Conservation (phyloP, 2,113 vertebrate genomes). For the Aspidoscelis tigris region DNA sequence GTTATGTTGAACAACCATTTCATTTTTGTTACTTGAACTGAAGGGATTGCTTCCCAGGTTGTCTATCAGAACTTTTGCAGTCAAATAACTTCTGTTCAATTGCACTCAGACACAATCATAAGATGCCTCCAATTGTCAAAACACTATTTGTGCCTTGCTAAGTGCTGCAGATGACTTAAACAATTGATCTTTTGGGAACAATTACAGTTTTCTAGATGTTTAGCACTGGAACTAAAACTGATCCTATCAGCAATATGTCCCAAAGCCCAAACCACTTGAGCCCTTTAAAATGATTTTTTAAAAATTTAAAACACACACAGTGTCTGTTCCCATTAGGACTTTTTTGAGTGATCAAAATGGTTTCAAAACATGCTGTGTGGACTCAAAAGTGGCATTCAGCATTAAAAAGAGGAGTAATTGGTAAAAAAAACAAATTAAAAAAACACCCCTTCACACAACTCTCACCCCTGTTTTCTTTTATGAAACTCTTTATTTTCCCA, state of each 20-base stretch:
- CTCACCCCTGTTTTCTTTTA: no score
- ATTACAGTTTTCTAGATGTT: neutral
- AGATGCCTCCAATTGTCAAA: neutral
- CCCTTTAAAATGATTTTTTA: neutral
- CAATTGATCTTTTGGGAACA: neutral
- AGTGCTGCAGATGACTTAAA: neutral
- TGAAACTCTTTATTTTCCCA: no score
- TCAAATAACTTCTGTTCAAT: conserved; percentile 1
- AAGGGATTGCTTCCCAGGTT: neutral
- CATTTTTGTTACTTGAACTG: neutral
- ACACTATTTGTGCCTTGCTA: neutral
- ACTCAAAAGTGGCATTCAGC: no score
- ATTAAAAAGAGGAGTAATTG: no score
- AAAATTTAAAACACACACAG: neutral
- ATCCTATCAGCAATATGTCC: neutral
- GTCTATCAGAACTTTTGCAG: neutral
- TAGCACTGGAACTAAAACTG: neutral
- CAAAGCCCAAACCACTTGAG: neutral
- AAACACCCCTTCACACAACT: no score
- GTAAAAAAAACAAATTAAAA: no score
- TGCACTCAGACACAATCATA: conserved; percentile 1
- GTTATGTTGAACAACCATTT: neutral
- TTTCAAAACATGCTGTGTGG: no score
- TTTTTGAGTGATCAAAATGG: no score
- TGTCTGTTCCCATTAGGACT: no score